Evolutionary conservation across 2,797 vertebrate genomes (phyloP).

Genomic region (Melanotaenia pygmaea): DNA sequence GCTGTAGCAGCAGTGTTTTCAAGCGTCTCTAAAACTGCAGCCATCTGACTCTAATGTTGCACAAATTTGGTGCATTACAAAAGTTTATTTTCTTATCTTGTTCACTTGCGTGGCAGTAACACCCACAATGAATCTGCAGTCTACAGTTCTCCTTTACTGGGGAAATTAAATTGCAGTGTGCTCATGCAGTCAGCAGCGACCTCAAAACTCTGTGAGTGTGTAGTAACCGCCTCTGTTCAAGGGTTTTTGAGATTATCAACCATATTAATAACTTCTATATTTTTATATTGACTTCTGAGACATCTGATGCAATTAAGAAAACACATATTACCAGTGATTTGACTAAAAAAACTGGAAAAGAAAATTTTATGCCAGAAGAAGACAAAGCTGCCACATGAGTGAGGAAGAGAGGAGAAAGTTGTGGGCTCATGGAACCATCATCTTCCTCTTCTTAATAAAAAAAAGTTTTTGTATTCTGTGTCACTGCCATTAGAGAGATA

Average conservation of each 20-base stretch:
- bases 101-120: slow-evolving; percentile 15
- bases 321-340: background rate
- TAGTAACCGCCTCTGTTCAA: background rate
- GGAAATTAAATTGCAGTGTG: background rate
- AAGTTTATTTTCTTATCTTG: slow-evolving; percentile 41
- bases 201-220: background rate
- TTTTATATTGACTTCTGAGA: background rate
- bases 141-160: background rate
- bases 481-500: no score
- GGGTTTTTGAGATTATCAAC: no score
- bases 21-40: background rate
- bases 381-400: background rate
- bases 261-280: background rate
- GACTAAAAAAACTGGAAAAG: background rate
- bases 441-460: background rate
- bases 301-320: background rate
- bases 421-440: background rate
- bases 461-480: no score
- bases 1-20: background rate
- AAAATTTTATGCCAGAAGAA: slow-evolving; percentile 4
- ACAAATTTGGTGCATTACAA: slow-evolving; percentile 4
- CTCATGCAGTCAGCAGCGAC: background rate
- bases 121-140: slow-evolving; percentile 18
- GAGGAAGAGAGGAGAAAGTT: background rate
- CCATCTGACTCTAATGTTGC: slow-evolving; percentile 25